These are phyloP conservation scores for Papilio demoleus DNA, from an alignment of 2,888 invertebrate species.

Conservation along the genomic window DNA sequence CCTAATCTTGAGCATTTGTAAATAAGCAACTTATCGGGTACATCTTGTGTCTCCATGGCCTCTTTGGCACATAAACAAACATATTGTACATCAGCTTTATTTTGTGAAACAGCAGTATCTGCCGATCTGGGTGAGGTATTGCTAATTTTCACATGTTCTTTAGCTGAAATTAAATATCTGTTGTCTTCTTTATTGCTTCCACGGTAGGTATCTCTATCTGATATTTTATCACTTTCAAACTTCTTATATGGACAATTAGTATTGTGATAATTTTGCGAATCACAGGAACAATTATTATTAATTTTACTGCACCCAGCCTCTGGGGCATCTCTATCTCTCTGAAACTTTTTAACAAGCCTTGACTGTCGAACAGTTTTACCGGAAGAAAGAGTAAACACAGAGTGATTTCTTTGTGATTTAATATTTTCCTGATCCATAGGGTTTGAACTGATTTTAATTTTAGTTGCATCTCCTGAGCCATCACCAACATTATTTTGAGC, in stretches of 20 bases:
- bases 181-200: neutral
- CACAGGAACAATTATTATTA: conserved; percentile 63
- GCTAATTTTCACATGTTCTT: conserved; percentile 45
- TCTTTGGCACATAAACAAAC: conserved; percentile 66
- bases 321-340: conserved; percentile 53
- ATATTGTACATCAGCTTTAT: conserved; percentile 58
- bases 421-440: conserved; percentile 51
- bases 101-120: conserved; percentile 37
- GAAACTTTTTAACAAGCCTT: conserved; percentile 58
- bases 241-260: conserved; percentile 66
- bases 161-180: conserved; percentile 15
- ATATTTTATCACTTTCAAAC: conserved; percentile 45
- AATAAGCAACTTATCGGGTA: conserved; percentile 62
- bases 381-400: conserved; percentile 76
- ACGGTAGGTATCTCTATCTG: conserved; percentile 37
- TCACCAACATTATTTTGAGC: conserved; percentile 75
- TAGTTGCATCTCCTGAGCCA: conserved; percentile 79
- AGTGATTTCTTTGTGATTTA: conserved; percentile 70
- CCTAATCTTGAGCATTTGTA: conserved; percentile 66
- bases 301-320: conserved; percentile 56
- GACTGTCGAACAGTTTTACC: conserved; percentile 61
- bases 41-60: conserved; percentile 47
- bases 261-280: conserved; percentile 53
- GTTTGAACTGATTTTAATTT: conserved; percentile 66
- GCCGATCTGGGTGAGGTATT: conserved; percentile 44